These are phyloP conservation scores for Apocrypta bakeri DNA, from an alignment of 1,140 invertebrate genomes.

Conservation along the genomic window DNA sequence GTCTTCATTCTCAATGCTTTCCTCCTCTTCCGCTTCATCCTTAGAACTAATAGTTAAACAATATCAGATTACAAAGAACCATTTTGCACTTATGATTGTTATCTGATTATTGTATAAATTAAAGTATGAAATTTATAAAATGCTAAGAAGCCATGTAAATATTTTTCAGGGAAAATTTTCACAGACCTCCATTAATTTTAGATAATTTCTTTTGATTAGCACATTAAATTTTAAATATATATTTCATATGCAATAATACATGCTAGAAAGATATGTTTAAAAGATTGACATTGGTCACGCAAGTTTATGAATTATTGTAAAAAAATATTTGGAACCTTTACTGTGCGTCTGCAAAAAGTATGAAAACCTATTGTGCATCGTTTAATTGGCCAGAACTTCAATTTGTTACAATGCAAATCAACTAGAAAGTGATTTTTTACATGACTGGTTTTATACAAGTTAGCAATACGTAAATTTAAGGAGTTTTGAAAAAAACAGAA, in stretches of 20 bases:
- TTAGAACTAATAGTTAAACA: constrained; percentile 72
- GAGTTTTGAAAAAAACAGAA: background rate
- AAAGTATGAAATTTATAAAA: background rate
- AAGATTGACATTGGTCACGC: too few relatives aligned
- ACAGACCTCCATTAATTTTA: background rate
- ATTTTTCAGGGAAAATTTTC: background rate
- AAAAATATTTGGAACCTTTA: background rate
- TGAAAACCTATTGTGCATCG: background rate
- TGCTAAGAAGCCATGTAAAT: background rate
- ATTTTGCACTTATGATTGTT: constrained; percentile 53
- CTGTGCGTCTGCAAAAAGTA: background rate
- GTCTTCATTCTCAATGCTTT: constrained; percentile 54
- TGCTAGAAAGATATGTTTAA: too few relatives aligned
- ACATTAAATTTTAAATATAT: too few relatives aligned
- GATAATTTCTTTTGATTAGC: background rate
- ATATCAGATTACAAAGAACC: constrained; percentile 75
- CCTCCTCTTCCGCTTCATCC: constrained; percentile 61
- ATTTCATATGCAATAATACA: too few relatives aligned
- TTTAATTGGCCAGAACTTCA: background rate
- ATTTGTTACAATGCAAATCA: background rate
- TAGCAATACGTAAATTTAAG: background rate
- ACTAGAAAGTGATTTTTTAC: background rate
- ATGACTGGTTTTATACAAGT: background rate
- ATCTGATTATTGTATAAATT: constrained; percentile 31
- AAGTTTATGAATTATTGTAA: background rate